These are phyloP conservation scores for Pholis gunnellus DNA, from an alignment of 2,113 vertebrate species.

Conservation along the genomic window DNA sequence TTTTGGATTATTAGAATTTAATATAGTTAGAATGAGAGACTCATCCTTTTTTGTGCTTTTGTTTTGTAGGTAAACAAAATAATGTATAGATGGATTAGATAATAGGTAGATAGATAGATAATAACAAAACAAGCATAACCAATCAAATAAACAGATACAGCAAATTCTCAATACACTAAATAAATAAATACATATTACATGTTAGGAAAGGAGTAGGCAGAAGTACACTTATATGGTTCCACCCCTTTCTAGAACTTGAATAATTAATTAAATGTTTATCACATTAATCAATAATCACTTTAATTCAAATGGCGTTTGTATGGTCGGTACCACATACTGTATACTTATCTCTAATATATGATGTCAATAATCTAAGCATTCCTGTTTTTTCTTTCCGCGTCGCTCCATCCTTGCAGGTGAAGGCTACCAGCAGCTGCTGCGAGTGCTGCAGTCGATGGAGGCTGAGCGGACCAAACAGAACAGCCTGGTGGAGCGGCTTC, in stretches of 20 bases:
- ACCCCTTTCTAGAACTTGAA: not conserved
- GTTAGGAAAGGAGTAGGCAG: not conserved
- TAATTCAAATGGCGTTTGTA: not conserved
- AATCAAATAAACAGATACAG: not conserved
- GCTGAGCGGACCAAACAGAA: slow-evolving; percentile 84
- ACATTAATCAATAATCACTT: not conserved
- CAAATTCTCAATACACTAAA: not conserved
- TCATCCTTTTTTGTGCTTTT: not conserved
- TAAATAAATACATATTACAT: not conserved
- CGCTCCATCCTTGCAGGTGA: slow-evolving; percentile 66
- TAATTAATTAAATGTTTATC: not conserved
- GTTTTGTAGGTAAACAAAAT: not conserved
- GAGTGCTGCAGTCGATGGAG: slow-evolving; percentile 84
- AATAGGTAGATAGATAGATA: too few relatives aligned
- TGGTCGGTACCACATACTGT: not conserved
- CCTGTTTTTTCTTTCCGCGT: not conserved
- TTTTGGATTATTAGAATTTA: not conserved
- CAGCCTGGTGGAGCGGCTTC: slow-evolving; percentile 83
- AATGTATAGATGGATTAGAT: not conserved
- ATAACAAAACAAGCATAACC: too few relatives aligned
- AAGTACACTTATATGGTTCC: not conserved
- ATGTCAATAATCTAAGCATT: not conserved
- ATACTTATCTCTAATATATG: not conserved
- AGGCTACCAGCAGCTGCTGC: slow-evolving; percentile 84
- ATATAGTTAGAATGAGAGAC: not conserved